A percentile compares a stretch with the other conserved stretches of the same genome.
These are phyloP conservation scores for Bombylius major DNA, from an alignment of 2,888 invertebrate genomes.

Conservation along the genomic window DNA sequence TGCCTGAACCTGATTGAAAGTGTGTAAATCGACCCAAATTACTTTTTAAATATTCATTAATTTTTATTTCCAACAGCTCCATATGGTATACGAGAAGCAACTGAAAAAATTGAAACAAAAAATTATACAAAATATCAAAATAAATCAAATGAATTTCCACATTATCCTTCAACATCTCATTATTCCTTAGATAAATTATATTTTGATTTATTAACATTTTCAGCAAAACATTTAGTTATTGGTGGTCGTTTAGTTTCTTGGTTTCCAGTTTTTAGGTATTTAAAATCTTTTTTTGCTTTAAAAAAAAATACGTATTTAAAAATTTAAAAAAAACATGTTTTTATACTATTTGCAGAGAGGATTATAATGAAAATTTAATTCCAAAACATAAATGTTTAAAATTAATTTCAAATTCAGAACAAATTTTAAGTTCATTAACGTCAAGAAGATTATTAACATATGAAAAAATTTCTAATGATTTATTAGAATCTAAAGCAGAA, in stretches of 20 bases:
- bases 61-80: constrained; percentile 55
- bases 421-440: constrained; percentile 66
- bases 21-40: neutral
- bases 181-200: constrained; percentile 76
- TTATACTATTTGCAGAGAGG: constrained; percentile 42
- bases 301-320: no score
- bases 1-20: no score
- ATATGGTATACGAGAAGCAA: constrained; percentile 92
- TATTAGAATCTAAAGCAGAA: constrained; percentile 15
- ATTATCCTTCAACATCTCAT: constrained; percentile 72
- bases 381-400: constrained; percentile 69
- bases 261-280: constrained; percentile 78
- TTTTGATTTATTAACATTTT: constrained; percentile 71
- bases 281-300: neutral
- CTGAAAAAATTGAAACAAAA: constrained; percentile 53
- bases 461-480: constrained; percentile 52
- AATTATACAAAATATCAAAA: constrained; percentile 37
- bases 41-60: neutral
- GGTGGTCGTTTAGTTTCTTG: constrained; percentile 85
- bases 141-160: constrained; percentile 48
- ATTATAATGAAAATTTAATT: constrained; percentile 56
- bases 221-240: constrained; percentile 59
- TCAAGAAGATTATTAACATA: constrained; percentile 77
- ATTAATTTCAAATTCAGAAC: constrained; percentile 78
- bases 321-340: neutral